These are phyloP conservation scores for Trachops cirrhosus DNA, from an alignment of 2,797 vertebrate species.

Conservation along the genomic window DNA sequence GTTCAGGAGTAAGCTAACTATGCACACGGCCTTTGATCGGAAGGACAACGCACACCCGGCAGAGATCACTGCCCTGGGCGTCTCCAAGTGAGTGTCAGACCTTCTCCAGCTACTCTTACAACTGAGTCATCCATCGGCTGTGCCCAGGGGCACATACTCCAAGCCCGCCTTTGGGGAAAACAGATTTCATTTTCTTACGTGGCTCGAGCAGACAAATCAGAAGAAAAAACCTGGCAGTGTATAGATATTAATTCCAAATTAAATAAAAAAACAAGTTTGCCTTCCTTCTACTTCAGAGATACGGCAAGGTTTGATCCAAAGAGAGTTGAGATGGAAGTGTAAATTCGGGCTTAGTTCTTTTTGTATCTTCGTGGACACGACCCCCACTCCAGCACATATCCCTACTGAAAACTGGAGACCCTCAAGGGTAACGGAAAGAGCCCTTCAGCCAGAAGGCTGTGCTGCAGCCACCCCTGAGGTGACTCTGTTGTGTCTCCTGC, in stretches of 20 bases:
- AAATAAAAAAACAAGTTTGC: background rate
- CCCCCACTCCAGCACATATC: background rate
- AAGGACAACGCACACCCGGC: slow-evolving; percentile 98
- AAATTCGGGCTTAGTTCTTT: background rate
- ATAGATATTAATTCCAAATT: background rate
- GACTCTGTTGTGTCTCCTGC: background rate
- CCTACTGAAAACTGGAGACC: background rate
- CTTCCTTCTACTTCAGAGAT: background rate
- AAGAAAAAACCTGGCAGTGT: background rate
- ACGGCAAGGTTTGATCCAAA: background rate
- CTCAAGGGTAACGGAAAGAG: fast-evolving
- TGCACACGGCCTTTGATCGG: slow-evolving; percentile 98
- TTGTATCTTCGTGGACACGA: background rate
- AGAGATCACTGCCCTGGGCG: slow-evolving; percentile 93
- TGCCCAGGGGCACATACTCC: fast-evolving
- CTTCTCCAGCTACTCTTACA: too few relatives aligned
- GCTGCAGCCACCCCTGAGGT: background rate
- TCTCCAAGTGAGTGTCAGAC: slow-evolving; percentile 92
- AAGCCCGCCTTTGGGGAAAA: background rate
- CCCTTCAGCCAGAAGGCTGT: fast-evolving
- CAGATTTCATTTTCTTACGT: background rate
- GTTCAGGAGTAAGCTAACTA: slow-evolving; percentile 98
- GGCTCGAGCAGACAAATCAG: background rate
- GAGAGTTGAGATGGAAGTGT: background rate
- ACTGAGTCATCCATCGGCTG: background rate